Percentiles rank a stretch among this genome's conserved stretches.
Evolutionary conservation across 2,888 invertebrate genomes (phyloP).

Genomic region (Smittia sp.): DNA sequence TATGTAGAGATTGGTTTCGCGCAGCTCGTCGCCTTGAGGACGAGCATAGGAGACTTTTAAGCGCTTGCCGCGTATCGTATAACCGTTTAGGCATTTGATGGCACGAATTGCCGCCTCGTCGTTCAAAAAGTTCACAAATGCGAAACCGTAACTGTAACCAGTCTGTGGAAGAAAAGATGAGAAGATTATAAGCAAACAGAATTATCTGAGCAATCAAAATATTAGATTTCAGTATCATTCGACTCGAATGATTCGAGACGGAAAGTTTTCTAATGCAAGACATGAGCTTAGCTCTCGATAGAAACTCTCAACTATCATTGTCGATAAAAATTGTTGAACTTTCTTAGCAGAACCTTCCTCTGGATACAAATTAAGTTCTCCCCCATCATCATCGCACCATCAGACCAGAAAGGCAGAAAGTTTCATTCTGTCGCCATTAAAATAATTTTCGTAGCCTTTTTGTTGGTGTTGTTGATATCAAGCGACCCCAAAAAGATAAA

Average conservation of each 20-base stretch:
- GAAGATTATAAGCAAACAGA: background rate
- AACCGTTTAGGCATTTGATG: constrained; percentile 78
- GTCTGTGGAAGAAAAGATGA: constrained; percentile 58
- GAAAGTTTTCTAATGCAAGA: too few relatives aligned
- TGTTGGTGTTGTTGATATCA: background rate
- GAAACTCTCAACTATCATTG: too few relatives aligned
- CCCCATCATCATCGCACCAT: background rate
- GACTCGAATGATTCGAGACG: too few relatives aligned
- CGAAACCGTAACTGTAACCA: constrained; percentile 95
- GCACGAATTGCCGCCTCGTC: constrained; percentile 84
- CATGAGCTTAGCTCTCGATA: too few relatives aligned
- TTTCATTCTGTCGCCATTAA: background rate
- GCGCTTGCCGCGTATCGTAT: constrained; percentile 84
- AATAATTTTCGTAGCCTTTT: background rate
- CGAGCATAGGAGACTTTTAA: constrained; percentile 91
- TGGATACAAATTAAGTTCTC: background rate
- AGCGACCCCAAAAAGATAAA: background rate
- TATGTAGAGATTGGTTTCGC: constrained; percentile 91
- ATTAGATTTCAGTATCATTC: background rate
- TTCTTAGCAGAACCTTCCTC: background rate
- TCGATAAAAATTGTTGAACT: too few relatives aligned
- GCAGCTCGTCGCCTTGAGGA: constrained; percentile 87
- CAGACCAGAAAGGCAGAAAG: background rate
- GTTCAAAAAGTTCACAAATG: constrained; percentile 86
- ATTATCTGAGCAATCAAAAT: background rate